A percentile compares a stretch with the other conserved stretches of the same genome.
Evolutionary conservation across 2,797 vertebrate genomes (phyloP).

Genomic region (Hirundo rustica): DNA sequence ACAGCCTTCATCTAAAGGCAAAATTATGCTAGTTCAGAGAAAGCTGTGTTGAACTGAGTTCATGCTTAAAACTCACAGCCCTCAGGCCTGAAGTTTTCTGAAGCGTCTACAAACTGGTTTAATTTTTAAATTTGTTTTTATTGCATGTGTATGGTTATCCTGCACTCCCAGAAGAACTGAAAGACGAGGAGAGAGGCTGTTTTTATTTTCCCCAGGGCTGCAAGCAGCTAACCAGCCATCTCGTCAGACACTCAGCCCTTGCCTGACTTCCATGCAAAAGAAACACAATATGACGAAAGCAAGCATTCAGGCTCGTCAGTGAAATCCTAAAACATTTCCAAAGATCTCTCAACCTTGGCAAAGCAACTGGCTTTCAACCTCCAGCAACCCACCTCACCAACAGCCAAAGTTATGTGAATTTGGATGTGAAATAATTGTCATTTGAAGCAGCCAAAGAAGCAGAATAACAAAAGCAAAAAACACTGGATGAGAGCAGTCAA

Average conservation of each 20-base stretch:
- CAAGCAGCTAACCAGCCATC: background rate
- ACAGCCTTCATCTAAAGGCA: background rate
- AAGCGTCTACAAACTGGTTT: background rate
- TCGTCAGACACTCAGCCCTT: background rate
- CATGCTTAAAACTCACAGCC: background rate
- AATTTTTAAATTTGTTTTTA: background rate
- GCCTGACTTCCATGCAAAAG: background rate
- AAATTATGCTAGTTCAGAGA: background rate
- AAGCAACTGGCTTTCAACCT: constrained; percentile 4
- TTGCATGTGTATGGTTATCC: background rate
- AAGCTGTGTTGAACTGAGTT: background rate
- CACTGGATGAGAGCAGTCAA: background rate
- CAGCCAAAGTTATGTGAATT: constrained; percentile 3
- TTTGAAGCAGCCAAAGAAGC: background rate
- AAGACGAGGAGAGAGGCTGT: background rate
- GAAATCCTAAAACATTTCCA: constrained; percentile 9
- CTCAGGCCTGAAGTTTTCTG: background rate
- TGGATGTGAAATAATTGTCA: background rate
- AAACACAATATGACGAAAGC: background rate
- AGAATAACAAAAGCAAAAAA: constrained; percentile 1
- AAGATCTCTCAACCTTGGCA: constrained; percentile 3
- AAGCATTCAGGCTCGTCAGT: constrained; percentile 1
- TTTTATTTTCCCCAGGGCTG: background rate
- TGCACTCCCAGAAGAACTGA: background rate
- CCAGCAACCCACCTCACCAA: background rate